A percentile compares a stretch with the other conserved stretches of the same genome.
These are phyloP conservation scores for Coturnix japonica DNA, from an alignment of 2,113 vertebrate genomes.

Conservation along the genomic window DNA sequence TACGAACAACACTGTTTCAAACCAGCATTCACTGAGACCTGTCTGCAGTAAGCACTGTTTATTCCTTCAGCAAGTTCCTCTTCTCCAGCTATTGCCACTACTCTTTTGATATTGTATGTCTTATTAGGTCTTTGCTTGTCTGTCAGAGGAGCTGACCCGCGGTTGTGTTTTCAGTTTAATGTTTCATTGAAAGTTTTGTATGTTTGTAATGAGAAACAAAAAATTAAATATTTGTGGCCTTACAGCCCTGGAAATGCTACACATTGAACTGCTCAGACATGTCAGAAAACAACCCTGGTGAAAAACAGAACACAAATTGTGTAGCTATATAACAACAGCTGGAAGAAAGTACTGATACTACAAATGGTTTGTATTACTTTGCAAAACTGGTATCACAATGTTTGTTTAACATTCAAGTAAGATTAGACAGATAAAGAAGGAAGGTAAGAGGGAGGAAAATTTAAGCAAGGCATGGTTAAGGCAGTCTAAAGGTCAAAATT, in stretches of 20 bases:
- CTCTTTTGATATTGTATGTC: background rate
- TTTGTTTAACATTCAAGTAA: slow-evolving; percentile 74
- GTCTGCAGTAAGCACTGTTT: background rate
- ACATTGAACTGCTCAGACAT: background rate
- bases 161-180: background rate
- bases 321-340: background rate
- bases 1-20: background rate
- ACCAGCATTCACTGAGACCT: background rate
- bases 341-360: background rate
- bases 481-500: slow-evolving; percentile 82
- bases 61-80: background rate
- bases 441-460: slow-evolving; percentile 34
- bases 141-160: background rate
- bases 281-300: background rate
- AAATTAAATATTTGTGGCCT: slow-evolving; percentile 2
- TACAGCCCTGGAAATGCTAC: background rate
- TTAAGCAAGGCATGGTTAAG: slow-evolving; percentile 71
- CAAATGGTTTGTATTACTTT: slow-evolving; percentile 42
- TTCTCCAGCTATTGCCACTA: background rate
- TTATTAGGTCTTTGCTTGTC: background rate
- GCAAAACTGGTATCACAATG: slow-evolving; percentile 40
- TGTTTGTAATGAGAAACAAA: background rate
- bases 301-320: background rate
- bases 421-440: slow-evolving; percentile 60
- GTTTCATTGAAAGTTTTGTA: slow-evolving; percentile 3